phyloP scores from a whole-genome alignment of 2,888 invertebrate genomes.

The Noctua fimbriata region DNA sequence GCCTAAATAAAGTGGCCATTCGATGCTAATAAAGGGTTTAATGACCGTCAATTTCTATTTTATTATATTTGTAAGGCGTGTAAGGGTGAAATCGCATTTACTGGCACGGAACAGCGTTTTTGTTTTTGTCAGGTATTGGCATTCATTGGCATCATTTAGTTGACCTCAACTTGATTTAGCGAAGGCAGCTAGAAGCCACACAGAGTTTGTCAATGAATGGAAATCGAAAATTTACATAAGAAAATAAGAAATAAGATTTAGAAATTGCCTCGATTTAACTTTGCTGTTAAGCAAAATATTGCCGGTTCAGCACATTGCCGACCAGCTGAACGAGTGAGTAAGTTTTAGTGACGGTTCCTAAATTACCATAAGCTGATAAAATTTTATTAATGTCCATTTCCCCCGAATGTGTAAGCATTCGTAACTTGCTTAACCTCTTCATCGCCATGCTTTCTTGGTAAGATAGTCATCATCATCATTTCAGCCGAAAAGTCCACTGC shows the following conservation, averaged over 20 bases:
- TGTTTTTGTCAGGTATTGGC: background rate
- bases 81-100: background rate
- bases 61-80: background rate
- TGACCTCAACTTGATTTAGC: background rate
- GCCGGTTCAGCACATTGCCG: background rate
- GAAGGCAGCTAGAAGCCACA: background rate
- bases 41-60: background rate
- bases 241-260: too few species aligned
- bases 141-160: background rate
- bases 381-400: too few species aligned
- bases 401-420: background rate
- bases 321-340: background rate
- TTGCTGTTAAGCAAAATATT: background rate
- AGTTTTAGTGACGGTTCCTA: too few species aligned
- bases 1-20: conserved; percentile 40
- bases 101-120: background rate
- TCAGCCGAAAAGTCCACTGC: too few species aligned
- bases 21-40: conserved; percentile 17
- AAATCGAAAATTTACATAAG: background rate
- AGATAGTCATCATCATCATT: too few species aligned
- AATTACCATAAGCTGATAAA: too few species aligned
- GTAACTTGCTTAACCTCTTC: background rate
- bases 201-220: background rate
- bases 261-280: background rate
- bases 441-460: background rate